phyloP scores from a whole-genome alignment of 2,888 invertebrate species.

The Pristionchus maxplancki region DNA sequence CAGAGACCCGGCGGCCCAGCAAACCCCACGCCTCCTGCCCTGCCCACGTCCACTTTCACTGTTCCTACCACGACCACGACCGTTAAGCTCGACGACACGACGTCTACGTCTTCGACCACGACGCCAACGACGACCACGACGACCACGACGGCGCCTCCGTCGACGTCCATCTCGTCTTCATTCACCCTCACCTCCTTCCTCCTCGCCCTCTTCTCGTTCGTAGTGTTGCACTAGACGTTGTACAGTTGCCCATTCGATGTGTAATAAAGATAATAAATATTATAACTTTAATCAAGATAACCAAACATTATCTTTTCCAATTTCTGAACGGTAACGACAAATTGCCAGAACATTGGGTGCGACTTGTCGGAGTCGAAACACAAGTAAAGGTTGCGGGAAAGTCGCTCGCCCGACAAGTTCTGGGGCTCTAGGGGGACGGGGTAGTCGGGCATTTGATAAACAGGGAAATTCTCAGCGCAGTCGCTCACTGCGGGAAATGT shows the following conservation, averaged over 20 bases:
- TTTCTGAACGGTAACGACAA: background rate
- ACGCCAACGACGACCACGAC: background rate
- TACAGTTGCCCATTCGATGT: background rate
- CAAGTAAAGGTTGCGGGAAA: background rate
- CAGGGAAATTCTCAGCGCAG: too few relatives aligned
- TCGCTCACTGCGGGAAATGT: too few relatives aligned
- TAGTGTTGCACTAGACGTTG: background rate
- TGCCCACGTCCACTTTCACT: too few relatives aligned
- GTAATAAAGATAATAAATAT: too few relatives aligned
- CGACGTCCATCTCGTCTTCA: background rate
- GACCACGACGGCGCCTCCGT: background rate
- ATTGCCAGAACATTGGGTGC: background rate
- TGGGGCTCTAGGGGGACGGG: too few relatives aligned
- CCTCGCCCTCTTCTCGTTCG: background rate
- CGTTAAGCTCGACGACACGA: background rate
- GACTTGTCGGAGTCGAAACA: background rate
- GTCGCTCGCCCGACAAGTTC: background rate
- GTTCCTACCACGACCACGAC: too few relatives aligned
- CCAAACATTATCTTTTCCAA: background rate
- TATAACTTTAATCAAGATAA: background rate
- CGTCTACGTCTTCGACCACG: background rate
- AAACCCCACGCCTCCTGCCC: too few relatives aligned
- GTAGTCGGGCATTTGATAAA: too few relatives aligned
- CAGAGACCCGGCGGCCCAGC: background rate
- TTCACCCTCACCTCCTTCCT: background rate